Percentiles rank a stretch among this genome's conserved stretches.
phyloP scores from a whole-genome alignment of 1,140 invertebrate species.

The Ericerus pela region DNA sequence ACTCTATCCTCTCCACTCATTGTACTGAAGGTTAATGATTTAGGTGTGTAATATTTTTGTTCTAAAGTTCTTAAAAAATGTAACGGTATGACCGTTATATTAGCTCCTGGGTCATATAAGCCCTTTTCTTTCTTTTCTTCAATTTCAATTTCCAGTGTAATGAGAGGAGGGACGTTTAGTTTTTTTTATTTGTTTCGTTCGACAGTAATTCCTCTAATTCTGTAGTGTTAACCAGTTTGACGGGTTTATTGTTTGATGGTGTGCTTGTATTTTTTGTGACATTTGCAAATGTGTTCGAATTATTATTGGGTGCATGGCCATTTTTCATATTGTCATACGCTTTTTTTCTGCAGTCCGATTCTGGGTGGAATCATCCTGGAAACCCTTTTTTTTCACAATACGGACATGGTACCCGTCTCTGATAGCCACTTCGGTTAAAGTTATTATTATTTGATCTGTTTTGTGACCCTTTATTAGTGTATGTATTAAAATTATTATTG shows the following conservation, averaged over 20 bases:
- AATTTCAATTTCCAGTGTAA: conserved; percentile 15
- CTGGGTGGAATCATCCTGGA: no score
- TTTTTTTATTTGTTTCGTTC: conserved; percentile 16
- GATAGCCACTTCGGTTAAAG: no score
- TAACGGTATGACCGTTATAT: conserved; percentile 18
- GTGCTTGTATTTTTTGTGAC: conserved; percentile 17
- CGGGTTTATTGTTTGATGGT: no score
- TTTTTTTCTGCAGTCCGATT: conserved; percentile 5
- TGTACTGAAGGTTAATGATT: conserved; percentile 6
- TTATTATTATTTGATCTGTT: no score
- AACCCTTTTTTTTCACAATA: no score
- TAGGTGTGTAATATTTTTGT: conserved; percentile 9
- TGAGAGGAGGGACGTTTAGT: conserved; percentile 16
- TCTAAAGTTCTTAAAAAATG: conserved; percentile 16
- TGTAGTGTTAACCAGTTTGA: conserved; percentile 14
- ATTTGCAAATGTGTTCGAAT: conserved; percentile 17
- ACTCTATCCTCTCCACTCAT: not conserved
- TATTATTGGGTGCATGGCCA: not conserved
- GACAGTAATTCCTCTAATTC: conserved; percentile 13
- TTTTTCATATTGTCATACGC: conserved; percentile 1
- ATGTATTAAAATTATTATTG: no score
- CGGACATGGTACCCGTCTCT: no score
- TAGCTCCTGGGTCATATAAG: conserved; percentile 17
- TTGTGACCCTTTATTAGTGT: no score
- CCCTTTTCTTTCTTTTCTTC: conserved; percentile 9